Percentiles rank a stretch among this genome's conserved stretches.
Conservation (phyloP, 2,797 vertebrate genomes). For the Gouania willdenowi region DNA sequence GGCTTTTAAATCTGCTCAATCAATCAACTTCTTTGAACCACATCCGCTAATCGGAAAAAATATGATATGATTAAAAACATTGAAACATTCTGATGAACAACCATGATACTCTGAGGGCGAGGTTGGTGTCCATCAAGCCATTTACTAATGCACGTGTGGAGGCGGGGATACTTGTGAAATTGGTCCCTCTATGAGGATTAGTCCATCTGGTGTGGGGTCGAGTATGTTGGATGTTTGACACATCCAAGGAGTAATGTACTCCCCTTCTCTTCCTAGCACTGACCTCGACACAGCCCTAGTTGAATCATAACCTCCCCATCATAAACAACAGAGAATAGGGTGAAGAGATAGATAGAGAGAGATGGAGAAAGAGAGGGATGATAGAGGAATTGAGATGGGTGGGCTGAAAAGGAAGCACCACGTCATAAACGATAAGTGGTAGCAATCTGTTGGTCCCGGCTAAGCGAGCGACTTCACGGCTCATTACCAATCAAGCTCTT, state of each 20-base stretch:
- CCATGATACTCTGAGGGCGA: background rate
- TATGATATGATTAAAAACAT: constrained; percentile 26
- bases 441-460: constrained; percentile 67
- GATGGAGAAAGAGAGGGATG: constrained; percentile 4
- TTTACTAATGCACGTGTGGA: constrained; percentile 20
- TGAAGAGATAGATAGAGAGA: constrained; percentile 13
- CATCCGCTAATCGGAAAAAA: constrained; percentile 45
- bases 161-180: constrained; percentile 1
- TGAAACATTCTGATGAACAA: constrained; percentile 29
- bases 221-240: constrained; percentile 60
- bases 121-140: constrained; percentile 15
- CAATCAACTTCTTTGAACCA: constrained; percentile 46
- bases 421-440: constrained; percentile 64
- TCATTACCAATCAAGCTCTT: constrained; percentile 72
- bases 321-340: constrained; percentile 44
- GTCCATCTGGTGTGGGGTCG: constrained; percentile 29
- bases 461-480: constrained; percentile 66
- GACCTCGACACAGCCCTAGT: constrained; percentile 51
- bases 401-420: constrained; percentile 18
- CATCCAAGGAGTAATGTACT: constrained; percentile 59
- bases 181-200: constrained; percentile 49
- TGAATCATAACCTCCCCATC: constrained; percentile 63
- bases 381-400: constrained; percentile 13
- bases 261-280: constrained; percentile 49
- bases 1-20: constrained; percentile 42